phyloP scores from a whole-genome alignment of 2,113 vertebrate genomes.

The Seriola rivoliana region DNA sequence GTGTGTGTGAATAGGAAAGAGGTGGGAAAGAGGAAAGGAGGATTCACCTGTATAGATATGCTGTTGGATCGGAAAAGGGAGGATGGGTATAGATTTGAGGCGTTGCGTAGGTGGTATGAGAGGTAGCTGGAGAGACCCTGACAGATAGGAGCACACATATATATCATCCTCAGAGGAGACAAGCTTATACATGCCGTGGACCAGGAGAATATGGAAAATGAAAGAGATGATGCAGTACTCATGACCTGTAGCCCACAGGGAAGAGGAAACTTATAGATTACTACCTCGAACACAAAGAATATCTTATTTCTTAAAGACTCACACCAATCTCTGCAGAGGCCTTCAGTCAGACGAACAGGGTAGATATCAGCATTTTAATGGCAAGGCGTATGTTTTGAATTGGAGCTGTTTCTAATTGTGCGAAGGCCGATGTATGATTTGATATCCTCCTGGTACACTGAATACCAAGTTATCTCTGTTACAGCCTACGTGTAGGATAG shows the following conservation, averaged over 20 bases:
- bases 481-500: not conserved
- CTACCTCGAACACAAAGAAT: conserved; percentile 69
- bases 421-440: conserved; percentile 5
- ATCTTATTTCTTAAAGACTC: conserved; percentile 58
- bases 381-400: conserved; percentile 19
- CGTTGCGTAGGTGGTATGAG: conserved; percentile 55
- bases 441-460: not conserved
- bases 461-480: conserved; percentile 20
- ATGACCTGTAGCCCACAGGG: conserved; percentile 72
- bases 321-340: conserved; percentile 10
- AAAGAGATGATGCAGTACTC: conserved; percentile 72
- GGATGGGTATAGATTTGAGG: conserved; percentile 65
- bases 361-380: conserved; percentile 37
- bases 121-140: conserved; percentile 47
- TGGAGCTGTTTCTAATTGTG: not conserved
- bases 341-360: conserved; percentile 26
- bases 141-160: conserved; percentile 44
- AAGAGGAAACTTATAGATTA: conserved; percentile 73
- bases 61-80: conserved; percentile 50
- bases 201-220: conserved; percentile 65
- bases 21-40: conserved; percentile 75
- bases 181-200: conserved; percentile 54
- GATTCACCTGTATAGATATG: conserved; percentile 74
- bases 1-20: conserved; percentile 65
- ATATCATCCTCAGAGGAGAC: conserved; percentile 55